These are phyloP conservation scores for Schizopygopsis pylzovi DNA, from an alignment of 2,797 vertebrate species.

Conservation along the genomic window DNA sequence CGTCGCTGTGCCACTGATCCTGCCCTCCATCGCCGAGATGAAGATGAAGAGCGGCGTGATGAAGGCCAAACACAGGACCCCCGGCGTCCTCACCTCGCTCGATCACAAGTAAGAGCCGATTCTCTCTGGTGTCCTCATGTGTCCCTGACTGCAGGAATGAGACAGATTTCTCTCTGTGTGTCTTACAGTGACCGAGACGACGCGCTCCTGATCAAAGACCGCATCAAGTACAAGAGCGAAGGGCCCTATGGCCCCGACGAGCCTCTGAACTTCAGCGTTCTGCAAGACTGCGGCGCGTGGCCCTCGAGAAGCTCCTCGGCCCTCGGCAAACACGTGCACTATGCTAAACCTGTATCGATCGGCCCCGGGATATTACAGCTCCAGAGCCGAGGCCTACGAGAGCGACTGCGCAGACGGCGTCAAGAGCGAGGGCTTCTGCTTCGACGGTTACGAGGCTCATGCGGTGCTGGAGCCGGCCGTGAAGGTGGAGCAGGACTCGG, in stretches of 20 bases:
- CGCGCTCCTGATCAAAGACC: constrained; percentile 74
- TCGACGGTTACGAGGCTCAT: constrained; percentile 74
- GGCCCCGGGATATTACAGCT: constrained; percentile 74
- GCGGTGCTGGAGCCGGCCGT: constrained; percentile 83
- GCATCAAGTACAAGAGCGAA: constrained; percentile 76
- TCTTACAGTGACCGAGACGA: constrained; percentile 79
- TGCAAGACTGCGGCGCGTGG: constrained; percentile 67
- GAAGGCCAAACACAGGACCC: constrained; percentile 83
- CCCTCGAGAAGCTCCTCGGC: constrained; percentile 72
- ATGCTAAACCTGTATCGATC: constrained; percentile 78
- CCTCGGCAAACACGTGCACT: constrained; percentile 73
- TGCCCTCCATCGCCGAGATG: constrained; percentile 85
- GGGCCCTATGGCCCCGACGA: constrained; percentile 78
- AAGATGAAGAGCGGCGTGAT: constrained; percentile 87
- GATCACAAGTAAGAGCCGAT: constrained; percentile 79
- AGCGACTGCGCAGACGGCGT: constrained; percentile 74
- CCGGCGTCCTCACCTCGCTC: constrained; percentile 59
- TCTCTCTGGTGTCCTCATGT: neutral
- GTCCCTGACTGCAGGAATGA: neutral
- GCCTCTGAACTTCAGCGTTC: constrained; percentile 75
- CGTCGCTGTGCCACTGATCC: constrained; percentile 87
- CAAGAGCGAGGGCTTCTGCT: constrained; percentile 77
- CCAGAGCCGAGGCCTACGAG: constrained; percentile 72
- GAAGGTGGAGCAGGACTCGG: constrained; percentile 90
- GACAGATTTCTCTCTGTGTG: neutral